Conservation (phyloP, 2,113 vertebrate genomes). For the Typhlomys cinereus region DNA sequence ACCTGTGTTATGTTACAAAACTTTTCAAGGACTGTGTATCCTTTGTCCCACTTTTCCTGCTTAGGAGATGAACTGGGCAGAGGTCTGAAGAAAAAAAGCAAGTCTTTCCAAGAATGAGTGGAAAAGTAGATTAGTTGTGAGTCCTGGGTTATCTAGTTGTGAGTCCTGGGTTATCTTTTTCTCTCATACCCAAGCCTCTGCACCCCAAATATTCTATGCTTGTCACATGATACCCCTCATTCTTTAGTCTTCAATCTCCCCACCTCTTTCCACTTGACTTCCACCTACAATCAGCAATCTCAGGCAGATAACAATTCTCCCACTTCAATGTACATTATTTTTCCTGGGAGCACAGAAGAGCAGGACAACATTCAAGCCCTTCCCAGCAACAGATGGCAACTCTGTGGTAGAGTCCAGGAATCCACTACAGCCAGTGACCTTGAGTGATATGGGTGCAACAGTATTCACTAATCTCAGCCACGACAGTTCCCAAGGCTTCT, state of each 20-base stretch:
- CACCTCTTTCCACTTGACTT: too few species aligned
- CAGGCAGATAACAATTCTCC: neutral
- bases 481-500: neutral
- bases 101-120: neutral
- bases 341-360: neutral
- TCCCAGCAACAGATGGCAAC: neutral
- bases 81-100: neutral
- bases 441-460: neutral
- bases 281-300: too few species aligned
- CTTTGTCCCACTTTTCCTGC: neutral
- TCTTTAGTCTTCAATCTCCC: neutral
- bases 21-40: neutral
- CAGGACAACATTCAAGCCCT: too few species aligned
- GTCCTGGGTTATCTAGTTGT: neutral
- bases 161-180: neutral
- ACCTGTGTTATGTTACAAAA: neutral
- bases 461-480: neutral
- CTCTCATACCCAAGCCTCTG: neutral
- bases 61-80: neutral
- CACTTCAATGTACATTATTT: neutral
- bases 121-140: neutral
- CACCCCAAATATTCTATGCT: too few species aligned
- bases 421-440: neutral
- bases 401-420: neutral
- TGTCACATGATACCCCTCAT: neutral